Conservation (phyloP, 2,888 invertebrate genomes). For the Xestia sexstrigata region DNA sequence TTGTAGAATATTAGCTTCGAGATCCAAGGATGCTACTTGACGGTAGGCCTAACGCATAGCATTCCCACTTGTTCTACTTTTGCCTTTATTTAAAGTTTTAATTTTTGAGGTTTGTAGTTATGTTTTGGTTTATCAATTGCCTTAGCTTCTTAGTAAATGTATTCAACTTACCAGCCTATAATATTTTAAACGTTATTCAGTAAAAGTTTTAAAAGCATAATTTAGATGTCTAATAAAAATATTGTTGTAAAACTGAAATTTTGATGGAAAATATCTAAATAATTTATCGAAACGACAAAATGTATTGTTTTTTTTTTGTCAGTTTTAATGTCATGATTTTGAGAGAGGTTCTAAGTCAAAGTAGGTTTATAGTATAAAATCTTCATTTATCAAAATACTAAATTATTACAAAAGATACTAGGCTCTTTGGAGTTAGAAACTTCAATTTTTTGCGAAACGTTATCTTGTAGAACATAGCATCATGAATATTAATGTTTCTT, state of each 20-base stretch:
- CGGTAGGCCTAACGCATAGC: not conserved
- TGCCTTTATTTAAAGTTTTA: not conserved
- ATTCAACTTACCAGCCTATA: slow-evolving; percentile 45
- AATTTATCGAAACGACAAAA: slow-evolving; percentile 14
- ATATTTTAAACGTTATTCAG: slow-evolving; percentile 1
- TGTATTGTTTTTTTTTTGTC: slow-evolving; percentile 11
- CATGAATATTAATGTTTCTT: slow-evolving; percentile 1
- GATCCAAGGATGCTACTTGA: not conserved
- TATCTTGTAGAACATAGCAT: not conserved
- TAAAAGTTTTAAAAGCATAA: slow-evolving; percentile 43
- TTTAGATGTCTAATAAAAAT: slow-evolving; percentile 41
- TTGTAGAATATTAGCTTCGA: too few species aligned
- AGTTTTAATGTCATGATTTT: not conserved
- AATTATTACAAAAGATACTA: too few species aligned
- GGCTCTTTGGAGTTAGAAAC: slow-evolving; percentile 7
- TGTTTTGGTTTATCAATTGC: not conserved
- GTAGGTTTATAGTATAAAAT: slow-evolving; percentile 9
- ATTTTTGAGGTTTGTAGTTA: not conserved
- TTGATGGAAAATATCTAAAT: slow-evolving; percentile 5
- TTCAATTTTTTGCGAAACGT: not conserved
- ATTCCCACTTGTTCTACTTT: not conserved
- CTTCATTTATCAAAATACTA: too few species aligned
- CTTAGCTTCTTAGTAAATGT: not conserved
- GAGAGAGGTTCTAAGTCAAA: not conserved
- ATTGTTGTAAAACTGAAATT: slow-evolving; percentile 54